A percentile compares a stretch with the other conserved stretches of the same genome.
Conservation (phyloP, 1,140 invertebrate genomes). For the Pogonognathellus flavescens region DNA sequence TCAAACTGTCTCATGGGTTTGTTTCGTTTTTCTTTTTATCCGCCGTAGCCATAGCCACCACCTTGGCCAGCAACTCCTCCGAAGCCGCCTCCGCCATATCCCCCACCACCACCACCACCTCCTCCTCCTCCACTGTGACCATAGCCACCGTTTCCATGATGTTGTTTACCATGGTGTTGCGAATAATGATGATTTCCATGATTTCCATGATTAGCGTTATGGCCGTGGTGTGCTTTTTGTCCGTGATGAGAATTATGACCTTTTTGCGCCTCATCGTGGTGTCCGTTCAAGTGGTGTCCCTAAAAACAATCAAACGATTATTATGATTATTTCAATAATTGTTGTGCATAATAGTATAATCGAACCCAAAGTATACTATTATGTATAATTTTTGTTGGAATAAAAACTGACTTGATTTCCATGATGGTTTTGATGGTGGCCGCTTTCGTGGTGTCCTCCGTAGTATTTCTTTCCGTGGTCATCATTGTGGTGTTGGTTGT, state of each 20-base stretch:
- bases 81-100: neutral
- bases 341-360: too few relatives aligned
- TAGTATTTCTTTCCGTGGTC: slow-evolving; percentile 58
- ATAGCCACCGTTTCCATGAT: slow-evolving; percentile 29
- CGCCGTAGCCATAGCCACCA: slow-evolving; percentile 37
- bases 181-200: slow-evolving; percentile 36
- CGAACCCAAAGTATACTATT: too few relatives aligned
- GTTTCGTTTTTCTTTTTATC: neutral
- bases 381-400: neutral
- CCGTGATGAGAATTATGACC: slow-evolving; percentile 55
- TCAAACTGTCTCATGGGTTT: neutral
- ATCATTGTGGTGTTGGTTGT: slow-evolving; percentile 56
- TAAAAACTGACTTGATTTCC: slow-evolving; percentile 55
- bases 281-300: slow-evolving; percentile 57
- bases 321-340: too few relatives aligned
- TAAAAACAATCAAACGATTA: too few relatives aligned
- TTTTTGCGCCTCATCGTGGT: slow-evolving; percentile 41
- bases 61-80: neutral
- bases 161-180: neutral
- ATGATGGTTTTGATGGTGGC: slow-evolving; percentile 55
- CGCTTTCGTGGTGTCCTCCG: slow-evolving; percentile 53
- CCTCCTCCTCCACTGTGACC: neutral
- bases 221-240: slow-evolving; percentile 43
- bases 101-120: neutral
- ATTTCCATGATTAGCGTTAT: slow-evolving; percentile 52